phyloP scores from a whole-genome alignment of 2,888 invertebrate species.

The Malthinus flaveolus region DNA sequence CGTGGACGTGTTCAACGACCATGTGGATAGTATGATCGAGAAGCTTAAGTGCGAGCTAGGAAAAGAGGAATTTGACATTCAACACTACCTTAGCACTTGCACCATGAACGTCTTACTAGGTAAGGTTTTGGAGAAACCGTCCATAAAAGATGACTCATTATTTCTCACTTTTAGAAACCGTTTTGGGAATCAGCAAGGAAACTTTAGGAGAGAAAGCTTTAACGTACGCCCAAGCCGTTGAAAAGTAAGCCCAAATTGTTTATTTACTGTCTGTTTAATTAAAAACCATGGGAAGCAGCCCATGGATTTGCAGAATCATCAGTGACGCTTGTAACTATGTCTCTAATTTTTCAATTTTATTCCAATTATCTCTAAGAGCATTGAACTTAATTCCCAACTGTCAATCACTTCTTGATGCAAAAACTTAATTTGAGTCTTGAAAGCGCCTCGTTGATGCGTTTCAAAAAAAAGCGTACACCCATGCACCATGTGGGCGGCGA shows the following conservation, averaged over 20 bases:
- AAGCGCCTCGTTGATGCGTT: too few relatives aligned
- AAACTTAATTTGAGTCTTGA: neutral
- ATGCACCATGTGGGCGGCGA: too few relatives aligned
- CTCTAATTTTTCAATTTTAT: too few relatives aligned
- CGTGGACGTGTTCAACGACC: slow-evolving; percentile 35
- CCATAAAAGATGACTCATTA: neutral
- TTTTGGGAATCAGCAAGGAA: slow-evolving; percentile 38
- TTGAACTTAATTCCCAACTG: too few relatives aligned
- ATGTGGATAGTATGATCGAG: slow-evolving; percentile 27
- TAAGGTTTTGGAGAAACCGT: slow-evolving; percentile 8
- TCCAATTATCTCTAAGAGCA: too few relatives aligned
- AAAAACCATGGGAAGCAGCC: neutral
- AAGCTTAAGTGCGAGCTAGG: slow-evolving; percentile 28
- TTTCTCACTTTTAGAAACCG: slow-evolving; percentile 33
- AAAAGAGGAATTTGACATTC: slow-evolving; percentile 36
- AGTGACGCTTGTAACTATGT: neutral
- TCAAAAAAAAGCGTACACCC: too few relatives aligned
- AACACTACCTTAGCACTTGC: slow-evolving; percentile 30
- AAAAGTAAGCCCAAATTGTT: slow-evolving; percentile 30
- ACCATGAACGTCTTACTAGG: slow-evolving; percentile 37
- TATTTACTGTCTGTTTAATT: neutral
- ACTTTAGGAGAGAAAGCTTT: slow-evolving; percentile 37
- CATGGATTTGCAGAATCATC: neutral
- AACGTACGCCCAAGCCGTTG: slow-evolving; percentile 34
- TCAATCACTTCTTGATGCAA: too few relatives aligned